Percentiles rank a stretch among this genome's conserved stretches.
Conservation (phyloP, 2,113 vertebrate genomes). For the Hemibagrus wyckioides region DNA sequence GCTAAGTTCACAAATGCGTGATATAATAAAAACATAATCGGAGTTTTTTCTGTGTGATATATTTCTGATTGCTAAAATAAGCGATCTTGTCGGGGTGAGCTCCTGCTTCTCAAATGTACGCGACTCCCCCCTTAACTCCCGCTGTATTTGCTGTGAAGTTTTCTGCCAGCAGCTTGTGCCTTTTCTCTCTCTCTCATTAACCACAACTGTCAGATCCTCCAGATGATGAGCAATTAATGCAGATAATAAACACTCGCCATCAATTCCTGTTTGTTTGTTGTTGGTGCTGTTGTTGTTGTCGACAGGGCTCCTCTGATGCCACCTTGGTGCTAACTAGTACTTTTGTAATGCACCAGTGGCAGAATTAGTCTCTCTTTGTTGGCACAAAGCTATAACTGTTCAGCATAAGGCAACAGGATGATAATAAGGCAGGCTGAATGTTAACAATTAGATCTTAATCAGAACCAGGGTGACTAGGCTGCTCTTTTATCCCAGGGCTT, state of each 20-base stretch:
- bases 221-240: slow-evolving; percentile 84
- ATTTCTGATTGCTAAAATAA: slow-evolving; percentile 51
- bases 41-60: slow-evolving; percentile 43
- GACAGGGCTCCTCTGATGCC: slow-evolving; percentile 71
- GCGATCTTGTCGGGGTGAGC: slow-evolving; percentile 60
- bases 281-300: slow-evolving; percentile 72
- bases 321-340: slow-evolving; percentile 78
- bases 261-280: slow-evolving; percentile 81
- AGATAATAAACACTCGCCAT: slow-evolving; percentile 82
- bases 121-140: slow-evolving; percentile 9
- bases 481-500: slow-evolving; percentile 87
- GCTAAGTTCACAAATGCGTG: slow-evolving; percentile 47
- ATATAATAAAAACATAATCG: slow-evolving; percentile 54
- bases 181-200: slow-evolving; percentile 80
- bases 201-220: slow-evolving; percentile 82
- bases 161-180: slow-evolving; percentile 67
- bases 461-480: slow-evolving; percentile 82
- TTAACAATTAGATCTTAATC: slow-evolving; percentile 93
- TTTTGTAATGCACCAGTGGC: slow-evolving; percentile 70
- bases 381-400: slow-evolving; percentile 67
- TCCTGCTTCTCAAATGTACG: slow-evolving; percentile 48
- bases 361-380: slow-evolving; percentile 65
- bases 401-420: slow-evolving; percentile 62
- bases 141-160: slow-evolving; percentile 65
- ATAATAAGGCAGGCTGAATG: slow-evolving; percentile 73